Base-by-base conservation (phyloP, 2,113 vertebrate genomes). In the Pangasianodon gigas region DNA sequence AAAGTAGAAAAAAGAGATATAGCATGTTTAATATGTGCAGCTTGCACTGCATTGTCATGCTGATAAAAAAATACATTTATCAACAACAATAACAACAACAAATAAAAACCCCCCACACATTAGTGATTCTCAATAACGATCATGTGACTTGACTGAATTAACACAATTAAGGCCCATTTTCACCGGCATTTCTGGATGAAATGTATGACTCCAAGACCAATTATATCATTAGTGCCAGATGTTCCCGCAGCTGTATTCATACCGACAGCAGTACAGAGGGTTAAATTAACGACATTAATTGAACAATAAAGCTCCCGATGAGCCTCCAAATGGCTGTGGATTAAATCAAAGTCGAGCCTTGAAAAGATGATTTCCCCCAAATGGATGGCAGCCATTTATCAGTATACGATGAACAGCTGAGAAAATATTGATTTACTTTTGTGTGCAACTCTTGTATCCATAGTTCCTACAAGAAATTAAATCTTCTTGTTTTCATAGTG, bases 241-340 rank as follows among this genome's bases (percentile, higher is more conserved):
- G 95, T 95, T 95, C 92, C 48, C 87, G 81, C 92, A 94, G 93
- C 93, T 94, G 92, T 91, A 93, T 91, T 94, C 94, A 91, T 88
- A 93, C 91, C 46, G 65, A 90, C 77, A 92, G 84, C 85, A 89
- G 89, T 89, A 93, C 82, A 92, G 90, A 89, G 92, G 91, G 89
- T 95, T 93, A 89, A 93, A 92, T 94, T 90, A 92, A 87, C 52
- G 82, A 88, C 86, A 93, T 92, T 93, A 92, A 94, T 92, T 93
- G 91, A 95, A 93, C 93, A 91, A 87, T 88, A 88, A 90, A 89
- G 90, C 91, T 93, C 84, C 85, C 91, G 91, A 58, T 92, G 91
- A 93, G 91, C 89, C 91, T 90, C 92, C 87, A 92, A 91, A 92
- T 92, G 65, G 84, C 89, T 91, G 91, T 93, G 86, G 87, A 91